Evolutionary conservation across 2,888 invertebrate genomes (phyloP).

Genomic region (Troglohyphantes excavatus): DNA sequence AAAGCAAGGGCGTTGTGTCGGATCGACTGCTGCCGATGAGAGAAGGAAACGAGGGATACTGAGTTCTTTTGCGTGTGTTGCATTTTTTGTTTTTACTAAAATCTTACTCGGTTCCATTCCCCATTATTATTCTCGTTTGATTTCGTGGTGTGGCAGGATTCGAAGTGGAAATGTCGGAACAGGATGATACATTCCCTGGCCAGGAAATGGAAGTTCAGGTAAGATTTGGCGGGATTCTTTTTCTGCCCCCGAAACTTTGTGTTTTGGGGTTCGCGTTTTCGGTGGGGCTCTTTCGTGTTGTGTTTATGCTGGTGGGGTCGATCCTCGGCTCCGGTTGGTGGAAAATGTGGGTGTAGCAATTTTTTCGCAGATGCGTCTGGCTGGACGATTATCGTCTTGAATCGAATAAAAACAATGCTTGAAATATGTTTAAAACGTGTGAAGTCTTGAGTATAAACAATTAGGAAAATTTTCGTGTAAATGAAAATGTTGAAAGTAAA

Average conservation of each 20-base stretch:
- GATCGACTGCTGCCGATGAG: constrained; percentile 72
- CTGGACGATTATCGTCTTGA: no score
- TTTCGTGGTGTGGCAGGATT: constrained; percentile 58
- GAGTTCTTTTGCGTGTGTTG: constrained; percentile 59
- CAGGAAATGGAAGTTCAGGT: constrained; percentile 75
- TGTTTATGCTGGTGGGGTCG: constrained; percentile 67
- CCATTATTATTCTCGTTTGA: constrained; percentile 62
- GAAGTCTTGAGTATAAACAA: no score
- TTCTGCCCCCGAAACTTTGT: constrained; percentile 20
- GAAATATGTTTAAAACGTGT: no score
- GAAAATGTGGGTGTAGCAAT: constrained; percentile 57
- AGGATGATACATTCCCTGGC: constrained; percentile 78
- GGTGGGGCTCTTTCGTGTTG: constrained; percentile 10
- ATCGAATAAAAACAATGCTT: not conserved
- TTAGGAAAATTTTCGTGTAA: no score
- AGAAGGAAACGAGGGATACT: constrained; percentile 54
- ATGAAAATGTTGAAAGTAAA: no score
- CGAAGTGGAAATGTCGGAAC: constrained; percentile 70
- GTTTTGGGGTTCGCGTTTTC: constrained; percentile 12
- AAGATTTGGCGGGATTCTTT: constrained; percentile 25
- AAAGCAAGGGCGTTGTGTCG: constrained; percentile 61
- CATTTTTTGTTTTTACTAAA: constrained; percentile 70
- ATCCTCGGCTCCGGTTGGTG: constrained; percentile 74
- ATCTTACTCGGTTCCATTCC: constrained; percentile 65
- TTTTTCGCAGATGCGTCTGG: constrained; percentile 58